phyloP scores from a whole-genome alignment of 2,113 vertebrate species.

The Acanthisitta chloris region DNA sequence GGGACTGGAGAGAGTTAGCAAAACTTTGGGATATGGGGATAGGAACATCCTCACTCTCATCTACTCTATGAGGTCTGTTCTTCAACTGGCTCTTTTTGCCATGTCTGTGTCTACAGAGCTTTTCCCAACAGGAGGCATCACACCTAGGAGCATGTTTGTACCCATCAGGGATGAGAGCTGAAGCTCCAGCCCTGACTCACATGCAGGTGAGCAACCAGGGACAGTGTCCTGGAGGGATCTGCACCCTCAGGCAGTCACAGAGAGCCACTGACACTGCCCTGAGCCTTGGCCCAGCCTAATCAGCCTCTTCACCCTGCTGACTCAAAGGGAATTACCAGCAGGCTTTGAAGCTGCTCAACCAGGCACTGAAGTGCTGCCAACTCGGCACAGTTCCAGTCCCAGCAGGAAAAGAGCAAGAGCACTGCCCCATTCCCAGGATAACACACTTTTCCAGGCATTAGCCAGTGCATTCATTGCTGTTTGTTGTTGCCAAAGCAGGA shows the following conservation, averaged over 20 bases:
- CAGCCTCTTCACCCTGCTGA: not conserved
- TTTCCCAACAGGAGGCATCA: not conserved
- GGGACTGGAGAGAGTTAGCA: not conserved
- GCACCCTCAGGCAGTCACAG: not conserved
- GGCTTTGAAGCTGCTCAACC: not conserved
- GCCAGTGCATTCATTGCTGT: not conserved
- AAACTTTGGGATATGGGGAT: not conserved
- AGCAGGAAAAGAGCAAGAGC: not conserved
- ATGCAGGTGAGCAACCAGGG: not conserved
- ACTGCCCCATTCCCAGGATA: not conserved
- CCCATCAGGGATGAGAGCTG: not conserved
- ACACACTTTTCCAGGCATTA: not conserved
- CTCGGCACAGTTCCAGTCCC: not conserved
- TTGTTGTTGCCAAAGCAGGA: not conserved
- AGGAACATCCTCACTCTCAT: not conserved
- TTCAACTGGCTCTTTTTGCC: not conserved
- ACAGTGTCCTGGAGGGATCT: not conserved
- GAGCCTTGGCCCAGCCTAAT: not conserved
- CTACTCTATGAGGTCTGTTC: not conserved
- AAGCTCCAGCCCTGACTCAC: not conserved
- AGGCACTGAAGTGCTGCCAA: not conserved
- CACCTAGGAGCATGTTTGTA: not conserved
- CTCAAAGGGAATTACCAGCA: constrained; percentile 28
- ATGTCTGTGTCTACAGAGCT: not conserved
- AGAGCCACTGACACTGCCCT: not conserved